phyloP scores from a whole-genome alignment of 2,888 invertebrate species.

The Melipona bicolor region DNA sequence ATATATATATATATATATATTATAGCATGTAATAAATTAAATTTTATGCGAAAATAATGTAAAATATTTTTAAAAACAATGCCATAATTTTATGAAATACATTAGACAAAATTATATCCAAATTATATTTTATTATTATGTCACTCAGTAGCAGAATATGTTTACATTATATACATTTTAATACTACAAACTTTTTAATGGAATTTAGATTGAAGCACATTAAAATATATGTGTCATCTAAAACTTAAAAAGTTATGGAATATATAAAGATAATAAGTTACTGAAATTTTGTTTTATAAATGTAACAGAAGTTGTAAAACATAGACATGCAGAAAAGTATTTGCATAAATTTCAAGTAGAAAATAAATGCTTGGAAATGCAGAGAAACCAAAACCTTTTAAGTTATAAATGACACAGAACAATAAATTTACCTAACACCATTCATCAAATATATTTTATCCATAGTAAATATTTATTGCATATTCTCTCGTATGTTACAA shows the following conservation, averaged over 20 bases:
- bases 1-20: no score
- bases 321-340: neutral
- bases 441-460: constrained; percentile 40
- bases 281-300: constrained; percentile 13
- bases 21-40: constrained; percentile 1
- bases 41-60: neutral
- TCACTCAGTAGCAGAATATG: constrained; percentile 71
- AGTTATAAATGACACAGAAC: constrained; percentile 58
- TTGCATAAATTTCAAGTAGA: constrained; percentile 14
- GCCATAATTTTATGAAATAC: constrained; percentile 24
- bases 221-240: constrained; percentile 53
- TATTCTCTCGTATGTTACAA: constrained; percentile 43
- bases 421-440: constrained; percentile 27
- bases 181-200: constrained; percentile 62
- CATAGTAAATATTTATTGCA: constrained; percentile 38
- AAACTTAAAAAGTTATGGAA: constrained; percentile 53
- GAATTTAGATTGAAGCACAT: constrained; percentile 59
- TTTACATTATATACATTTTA: constrained; percentile 80
- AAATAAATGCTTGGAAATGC: constrained; percentile 54
- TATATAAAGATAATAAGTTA: neutral
- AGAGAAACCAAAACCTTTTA: constrained; percentile 34
- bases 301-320: neutral
- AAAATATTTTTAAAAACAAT: neutral
- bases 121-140: constrained; percentile 74
- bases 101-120: constrained; percentile 64